phyloP scores from a whole-genome alignment of 2,797 vertebrate genomes.

The Gambusia yucatana region DNA sequence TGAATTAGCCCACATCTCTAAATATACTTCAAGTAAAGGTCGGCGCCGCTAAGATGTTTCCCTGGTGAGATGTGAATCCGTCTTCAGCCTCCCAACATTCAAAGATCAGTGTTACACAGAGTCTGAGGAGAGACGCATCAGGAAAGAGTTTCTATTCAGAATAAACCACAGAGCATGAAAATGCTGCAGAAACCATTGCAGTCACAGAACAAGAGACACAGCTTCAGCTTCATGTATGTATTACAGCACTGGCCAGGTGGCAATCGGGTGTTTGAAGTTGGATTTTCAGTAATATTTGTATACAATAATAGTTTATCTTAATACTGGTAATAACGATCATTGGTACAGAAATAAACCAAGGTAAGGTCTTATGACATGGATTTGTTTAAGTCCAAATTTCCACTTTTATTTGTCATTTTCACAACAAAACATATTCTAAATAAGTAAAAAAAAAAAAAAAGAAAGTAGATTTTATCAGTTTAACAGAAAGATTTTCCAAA shows the following conservation, averaged over 20 bases:
- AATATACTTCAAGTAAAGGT: conserved; percentile 1
- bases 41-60: background rate
- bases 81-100: background rate
- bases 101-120: background rate
- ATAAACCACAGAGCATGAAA: background rate
- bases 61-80: background rate
- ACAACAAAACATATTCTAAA: background rate
- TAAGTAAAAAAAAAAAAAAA: too few relatives aligned
- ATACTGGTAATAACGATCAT: background rate
- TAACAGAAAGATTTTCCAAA: background rate
- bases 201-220: background rate
- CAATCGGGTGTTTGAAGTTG: background rate
- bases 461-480: background rate
- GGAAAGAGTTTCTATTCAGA: background rate
- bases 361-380: too few relatives aligned
- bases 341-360: background rate
- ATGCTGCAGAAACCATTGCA: background rate
- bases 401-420: background rate
- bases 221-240: background rate
- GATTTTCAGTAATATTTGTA: background rate
- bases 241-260: background rate
- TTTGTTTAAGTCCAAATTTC: background rate
- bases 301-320: background rate
- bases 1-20: conserved; percentile 1
- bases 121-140: background rate